Base-by-base conservation (phyloP, 2,888 invertebrate genomes). In the Lasioglossum zephyrum region DNA sequence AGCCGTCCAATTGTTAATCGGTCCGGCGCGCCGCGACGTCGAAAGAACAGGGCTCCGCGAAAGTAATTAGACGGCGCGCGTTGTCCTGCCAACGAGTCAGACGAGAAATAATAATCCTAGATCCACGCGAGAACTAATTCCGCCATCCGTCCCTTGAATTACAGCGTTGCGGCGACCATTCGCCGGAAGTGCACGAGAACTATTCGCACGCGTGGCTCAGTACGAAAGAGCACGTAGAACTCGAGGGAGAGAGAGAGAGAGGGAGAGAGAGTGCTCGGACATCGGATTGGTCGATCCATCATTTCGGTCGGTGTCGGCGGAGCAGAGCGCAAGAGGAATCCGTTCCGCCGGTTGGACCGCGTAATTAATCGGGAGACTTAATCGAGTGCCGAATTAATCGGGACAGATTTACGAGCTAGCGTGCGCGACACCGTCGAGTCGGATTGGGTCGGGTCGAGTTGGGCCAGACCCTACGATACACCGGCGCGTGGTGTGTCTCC, bases 351-450 rank as follows among this genome's bases (percentile, higher is more conserved):
- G 39, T 49, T 72, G 66, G 82, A 69, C 79, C 63, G 77, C 77
- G 91, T 87, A 88, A 90, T 90, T 91, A 90, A 91, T 91, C 84
- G 91, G 66, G 81, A 47, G 82, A 88, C 87, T 90, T 90, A 90
- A 90, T 87, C 88, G 87, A 90, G 87, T 90, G 87, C 73, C 84
- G 88, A 91, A 90, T 88, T 87, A 84, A 90, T 91, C 86, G 82
- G 73, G 88, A 87, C 90, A 82, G 89, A 88, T 91, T 91, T 88
- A 86, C 87, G 81, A 72, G 36, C 8, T 0, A 18, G 18, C 31
- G 31, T 66, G 31, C 36, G 36, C 66, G 66, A 36, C 66, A 18
- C 66, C 66, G 66, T 26, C 63, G 63, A 16, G 26, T 26, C 60
- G 26, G 26, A 4, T 26, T 13, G 57, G 26, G 13, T 26, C 60